phyloP scores from a whole-genome alignment of 2,113 vertebrate species.

The Ariopsis seemanni region DNA sequence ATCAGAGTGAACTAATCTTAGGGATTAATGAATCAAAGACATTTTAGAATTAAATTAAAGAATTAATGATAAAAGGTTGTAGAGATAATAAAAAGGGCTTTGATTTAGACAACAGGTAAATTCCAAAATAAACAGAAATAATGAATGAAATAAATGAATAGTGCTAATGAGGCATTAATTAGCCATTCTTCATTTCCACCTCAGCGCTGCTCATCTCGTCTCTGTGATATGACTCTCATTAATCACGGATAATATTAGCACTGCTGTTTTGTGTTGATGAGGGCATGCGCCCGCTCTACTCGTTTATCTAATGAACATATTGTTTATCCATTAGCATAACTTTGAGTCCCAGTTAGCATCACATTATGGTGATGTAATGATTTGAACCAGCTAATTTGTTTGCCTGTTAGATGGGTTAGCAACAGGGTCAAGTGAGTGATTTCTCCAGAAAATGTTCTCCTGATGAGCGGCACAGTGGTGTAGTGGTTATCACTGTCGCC shows the following conservation, averaged over 20 bases:
- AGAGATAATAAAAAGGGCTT: neutral
- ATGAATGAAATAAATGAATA: constrained; percentile 6
- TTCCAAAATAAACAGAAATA: neutral
- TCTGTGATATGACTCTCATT: neutral
- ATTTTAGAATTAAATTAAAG: constrained; percentile 13
- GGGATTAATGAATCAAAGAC: constrained; percentile 52
- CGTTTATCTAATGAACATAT: constrained; percentile 24
- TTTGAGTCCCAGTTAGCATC: constrained; percentile 15
- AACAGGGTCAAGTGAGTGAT: neutral
- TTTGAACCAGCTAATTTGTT: constrained; percentile 22
- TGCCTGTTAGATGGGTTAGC: neutral
- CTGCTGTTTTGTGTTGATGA: neutral
- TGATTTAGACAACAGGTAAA: neutral
- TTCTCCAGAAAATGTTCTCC: too few relatives aligned
- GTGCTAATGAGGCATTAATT: neutral
- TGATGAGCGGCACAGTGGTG: too few relatives aligned
- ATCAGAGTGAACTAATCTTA: neutral
- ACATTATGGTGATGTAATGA: constrained; percentile 3
- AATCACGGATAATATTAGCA: neutral
- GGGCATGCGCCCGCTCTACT: neutral
- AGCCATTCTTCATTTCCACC: neutral
- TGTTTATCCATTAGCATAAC: constrained; percentile 20
- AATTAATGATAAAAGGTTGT: neutral
- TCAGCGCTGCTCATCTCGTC: neutral
- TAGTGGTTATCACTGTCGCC: too few relatives aligned